Evolutionary conservation across 2,113 vertebrate genomes (phyloP), one percentile per base, ranked within the genome.

Genomic region (Antechinus flavipes): DNA sequence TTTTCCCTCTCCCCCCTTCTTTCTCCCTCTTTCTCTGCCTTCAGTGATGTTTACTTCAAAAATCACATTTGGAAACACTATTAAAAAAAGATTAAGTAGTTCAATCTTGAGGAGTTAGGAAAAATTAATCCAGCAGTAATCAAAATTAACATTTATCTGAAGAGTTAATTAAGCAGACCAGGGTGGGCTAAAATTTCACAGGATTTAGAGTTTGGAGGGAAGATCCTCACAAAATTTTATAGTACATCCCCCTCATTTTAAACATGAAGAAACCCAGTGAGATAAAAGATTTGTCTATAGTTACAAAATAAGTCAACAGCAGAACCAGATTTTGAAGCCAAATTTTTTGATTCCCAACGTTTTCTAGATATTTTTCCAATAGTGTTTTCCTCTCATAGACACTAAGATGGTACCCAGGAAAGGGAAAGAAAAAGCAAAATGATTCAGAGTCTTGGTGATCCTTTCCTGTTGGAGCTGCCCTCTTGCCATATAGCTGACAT

Each of bases 51-150:
- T 97, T 98, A 98, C 95, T 97, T 97, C 97, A 95, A 97, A 97
- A 96, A 90, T 94, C 54, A 1, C 94, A 96, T 96, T 98, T 97
- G 93, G 95, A 97, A 96, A 97, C 92, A 96, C 98, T 97, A 97
- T 98, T 68, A 11, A 61, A 98, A 98, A 91, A 96, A 95, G 97
- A 98, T 98, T 97, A 97, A 97, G 93, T 91, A 96, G 95, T 95
- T 96, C 98, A 95, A 95, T 94, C 94, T 95, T 24, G 0, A 52
- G 26, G 95, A 96, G 97, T 97, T 97, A 97, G 96, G 89, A 95
- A 96, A 96, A 96, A 96, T 98, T 95, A 98, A 98, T 98, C 97
- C 98, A 97, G 97, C 61, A n/a, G 61, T 76, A 76, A 76, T 76
- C 91, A 97, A 95, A 97, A 97, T 93, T 96, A 96, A 98, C 98